Conservation (phyloP, 2,888 invertebrate species). For the Cinara cedri region DNA sequence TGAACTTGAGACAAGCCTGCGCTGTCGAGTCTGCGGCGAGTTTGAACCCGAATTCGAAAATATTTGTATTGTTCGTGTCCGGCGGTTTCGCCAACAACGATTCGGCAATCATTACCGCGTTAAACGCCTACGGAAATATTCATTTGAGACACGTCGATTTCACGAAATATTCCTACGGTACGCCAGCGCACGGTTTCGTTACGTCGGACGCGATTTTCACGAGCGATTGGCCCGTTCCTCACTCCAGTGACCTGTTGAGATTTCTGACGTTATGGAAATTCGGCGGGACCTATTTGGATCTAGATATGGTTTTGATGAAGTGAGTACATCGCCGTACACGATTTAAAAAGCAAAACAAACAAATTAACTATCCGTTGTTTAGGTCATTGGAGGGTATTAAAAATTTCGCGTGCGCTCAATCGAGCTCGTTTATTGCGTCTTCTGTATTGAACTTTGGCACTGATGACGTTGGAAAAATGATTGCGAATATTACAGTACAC, state of each 20-base stretch:
- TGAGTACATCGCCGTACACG: slow-evolving; percentile 60
- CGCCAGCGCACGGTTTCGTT: slow-evolving; percentile 69
- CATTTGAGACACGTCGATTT: slow-evolving; percentile 66
- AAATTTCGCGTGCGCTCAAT: slow-evolving; percentile 72
- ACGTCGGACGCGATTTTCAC: slow-evolving; percentile 64
- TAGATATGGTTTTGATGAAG: slow-evolving; percentile 73
- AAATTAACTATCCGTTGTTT: slow-evolving; percentile 24
- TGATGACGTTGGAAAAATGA: slow-evolving; percentile 67
- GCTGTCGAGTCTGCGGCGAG: slow-evolving; percentile 73
- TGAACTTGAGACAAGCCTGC: slow-evolving; percentile 71
- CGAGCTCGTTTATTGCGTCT: slow-evolving; percentile 69
- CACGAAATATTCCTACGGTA: slow-evolving; percentile 63
- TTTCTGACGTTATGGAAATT: slow-evolving; percentile 75
- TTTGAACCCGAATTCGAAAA: slow-evolving; percentile 68
- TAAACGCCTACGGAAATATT: slow-evolving; percentile 63
- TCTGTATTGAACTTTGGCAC: slow-evolving; percentile 72
- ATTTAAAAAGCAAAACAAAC: too few species aligned
- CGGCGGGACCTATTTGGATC: slow-evolving; percentile 78
- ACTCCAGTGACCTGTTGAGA: slow-evolving; percentile 72
- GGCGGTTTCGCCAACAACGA: slow-evolving; percentile 55
- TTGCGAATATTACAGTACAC: slow-evolving; percentile 68
- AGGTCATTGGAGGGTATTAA: slow-evolving; percentile 67
- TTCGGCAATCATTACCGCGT: slow-evolving; percentile 23
- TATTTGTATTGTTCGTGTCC: slow-evolving; percentile 63
- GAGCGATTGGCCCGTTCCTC: slow-evolving; percentile 68